Base-by-base conservation (phyloP, 2,797 vertebrate genomes). In the Smutsia temminckii region DNA sequence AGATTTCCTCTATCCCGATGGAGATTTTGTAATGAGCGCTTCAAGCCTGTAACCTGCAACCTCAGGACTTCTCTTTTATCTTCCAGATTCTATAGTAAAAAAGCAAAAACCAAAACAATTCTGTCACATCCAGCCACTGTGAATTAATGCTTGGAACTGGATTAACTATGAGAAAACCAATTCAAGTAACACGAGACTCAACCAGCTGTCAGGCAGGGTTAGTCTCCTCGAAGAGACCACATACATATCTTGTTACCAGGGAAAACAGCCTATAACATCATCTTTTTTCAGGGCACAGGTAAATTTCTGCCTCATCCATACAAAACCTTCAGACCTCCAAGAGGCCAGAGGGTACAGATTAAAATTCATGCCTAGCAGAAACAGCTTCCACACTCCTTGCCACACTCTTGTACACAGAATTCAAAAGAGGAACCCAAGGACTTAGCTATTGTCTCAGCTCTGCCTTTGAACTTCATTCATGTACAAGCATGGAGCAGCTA, bases 341-440 rank as follows among this genome's bases (percentile, higher is more conserved):
- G 81, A 97, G 93, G 95, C 93, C 93, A 97, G 61, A 96, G 96
- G 86, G 87, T 92, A 90, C 81, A 93, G 90, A 97, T 97, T 97
- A 94, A 98, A 97, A 98, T 96, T 96, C 97, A 97, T 94, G 93
- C 77, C 83, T 84, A 74, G 84, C 72, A 85, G 91, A 97, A 96
- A 91, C n/a, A 86, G 64, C 72, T 93, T 92, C 89, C 32, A 25
- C 66, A 61, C 32, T 90, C 16, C 75, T 77, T 13, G 25, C 80
- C 78, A 74, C 46, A 83, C 63, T 87, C 61, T 63, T 74, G 40
- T 92, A 79, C 80, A 57, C 68, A 37, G 66, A 92, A 96, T 96
- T 97, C 91, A 97, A 84, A 97, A 95, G 90, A 93, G 90, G 71
- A 95, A 95, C 79, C 92, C 94, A 93, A 95, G 96, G 93, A 96